Base-by-base conservation (phyloP, 2,797 vertebrate genomes). In the Eulemur albifrons region DNA sequence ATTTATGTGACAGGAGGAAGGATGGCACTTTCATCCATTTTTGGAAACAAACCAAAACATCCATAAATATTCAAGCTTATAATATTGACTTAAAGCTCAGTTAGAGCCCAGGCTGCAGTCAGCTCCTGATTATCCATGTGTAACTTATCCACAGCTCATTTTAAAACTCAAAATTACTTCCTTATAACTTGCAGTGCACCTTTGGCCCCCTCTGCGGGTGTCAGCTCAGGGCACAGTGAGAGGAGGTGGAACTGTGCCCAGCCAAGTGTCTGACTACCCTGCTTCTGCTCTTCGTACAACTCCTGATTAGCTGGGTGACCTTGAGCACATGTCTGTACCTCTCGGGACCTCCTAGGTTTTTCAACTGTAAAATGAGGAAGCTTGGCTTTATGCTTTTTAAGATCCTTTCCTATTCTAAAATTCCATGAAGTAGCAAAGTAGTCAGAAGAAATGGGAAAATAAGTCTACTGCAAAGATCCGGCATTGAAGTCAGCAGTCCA, bases 71-170 rank as follows among this genome's bases (percentile, higher is more conserved):
- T 97, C 96, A 96, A 95, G 94, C 94, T 97, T 97, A 94, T 97
- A 95, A 96, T 97, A 97, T 97, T 98, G 96, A 98, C 95, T 97
- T 96, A 95, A 96, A 98, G 79, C 96, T 97, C 97, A 96, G 96
- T 97, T 96, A 97, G 95, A 97, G 90, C 95, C 82, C 57, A 85
- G 85, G 93, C 95, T 90, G 54, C 54, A 92, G 92, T 94, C 90
- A 85, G 91, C 79, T 94, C 91, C 91, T 97, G 96, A 96, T 96
- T 97, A 96, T 95, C 95, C 97, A 96, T 96, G 97, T 98, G 96
- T 97, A 94, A 95, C 96, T 97, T 97, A 97, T 95, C 97, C 94
- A 95, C 67, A 94, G 95, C 88, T 98, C 96, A 97, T 98, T 97
- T 98, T 95, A 97, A 98, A 97, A 97, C 82, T 95, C 96, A 87